Evolutionary conservation across 2,888 invertebrate species (phyloP), one percentile per base, ranked within the genome.

Genomic region (Cerceris ruficornis): DNA sequence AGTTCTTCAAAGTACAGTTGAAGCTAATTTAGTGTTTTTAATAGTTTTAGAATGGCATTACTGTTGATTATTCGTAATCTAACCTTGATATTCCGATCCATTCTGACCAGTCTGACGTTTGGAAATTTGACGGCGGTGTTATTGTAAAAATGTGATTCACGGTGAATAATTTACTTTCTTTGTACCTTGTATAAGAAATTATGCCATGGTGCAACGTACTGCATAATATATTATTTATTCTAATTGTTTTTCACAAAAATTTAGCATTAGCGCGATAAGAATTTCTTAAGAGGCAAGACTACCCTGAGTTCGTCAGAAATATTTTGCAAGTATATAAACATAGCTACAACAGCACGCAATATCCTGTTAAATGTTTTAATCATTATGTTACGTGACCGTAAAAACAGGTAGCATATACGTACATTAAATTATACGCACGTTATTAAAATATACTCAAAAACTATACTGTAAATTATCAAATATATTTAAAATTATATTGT

Each of bases 31-130:
- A 28, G 28, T 28, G 28, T 28, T 4, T 28, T 28, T 28, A 28
- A 28, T 28, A 28, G 28, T 28, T 28, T 28, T 28, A 28, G 28
- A 28, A 28, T 77, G 77, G 62, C 7, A 4, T n/a, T 13, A 1
- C 46, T 17, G 69, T 41, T 57, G 64, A 55, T 74, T 79, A 65
- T 69, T 58, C 58, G 54, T 60, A 66, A 76, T 67, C 75, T 83
- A 82, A 76, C 82, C 82, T 79, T 82, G 74, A 69, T 70, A 67
- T 61, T 82, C 82, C n/a, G n/a, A n/a, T 28, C 28, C 4, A 28
- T 28, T 28, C 28, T 28, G 28, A 28, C 28, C 4, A 28, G 28
- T 28, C 28, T 82, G 82, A 82, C 82, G 64, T 82, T 82, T 82
- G 55, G 71, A 55, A 78, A 75, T 75, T 75, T 72, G 68, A 82